Evolutionary conservation across 1,140 invertebrate species (phyloP), one percentile per base, ranked within the genome.

Genomic region (Euura saliciscinereae): DNA sequence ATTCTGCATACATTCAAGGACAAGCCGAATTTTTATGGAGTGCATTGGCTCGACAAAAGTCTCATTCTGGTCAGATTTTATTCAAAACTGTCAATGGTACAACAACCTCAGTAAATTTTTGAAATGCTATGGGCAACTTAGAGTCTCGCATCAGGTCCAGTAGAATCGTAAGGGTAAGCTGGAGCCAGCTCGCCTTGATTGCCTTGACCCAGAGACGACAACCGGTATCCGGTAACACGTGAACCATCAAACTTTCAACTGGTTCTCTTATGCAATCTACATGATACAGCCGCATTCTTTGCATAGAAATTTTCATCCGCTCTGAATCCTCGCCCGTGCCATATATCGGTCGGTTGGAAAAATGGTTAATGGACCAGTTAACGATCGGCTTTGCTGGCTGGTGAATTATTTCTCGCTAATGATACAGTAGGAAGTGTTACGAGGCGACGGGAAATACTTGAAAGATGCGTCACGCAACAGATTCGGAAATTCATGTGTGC

Each of bases 191-290:
- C 13, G 51, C 13, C 51, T 59, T 59, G 78, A 75, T 86, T 71
- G 76, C 81, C 84, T 84, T 84, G 83, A 82, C 83, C 79, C 77
- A 82, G 71, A 82, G 76, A 77, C 67, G 72, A 65, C 73, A 77
- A 74, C 71, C 70, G 72, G 66, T 73, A 77, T 73, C 71, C 69
- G 68, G 79, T 74, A 77, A 76, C 43, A 72, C 65, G 11, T 73
- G 68, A 77, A 77, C 74, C 73, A 79, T 83, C 82, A 76, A 78
- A 73, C 74, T 67, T 69, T 68, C 72, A 70, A 78, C 75, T 73
- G 70, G 74, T 76, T 82, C 76, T 76, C 73, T 80, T 80, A 83
- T 76, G 76, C 77, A 77, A 83, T 69, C 69, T 4, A 45, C 13
- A 59, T 59, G 13, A 59, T 59, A n/a, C 51, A 59, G 51, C 51